These are phyloP conservation scores for Bubo blakistoni DNA, from an alignment of 2,113 vertebrate genomes.

Conservation along the genomic window DNA sequence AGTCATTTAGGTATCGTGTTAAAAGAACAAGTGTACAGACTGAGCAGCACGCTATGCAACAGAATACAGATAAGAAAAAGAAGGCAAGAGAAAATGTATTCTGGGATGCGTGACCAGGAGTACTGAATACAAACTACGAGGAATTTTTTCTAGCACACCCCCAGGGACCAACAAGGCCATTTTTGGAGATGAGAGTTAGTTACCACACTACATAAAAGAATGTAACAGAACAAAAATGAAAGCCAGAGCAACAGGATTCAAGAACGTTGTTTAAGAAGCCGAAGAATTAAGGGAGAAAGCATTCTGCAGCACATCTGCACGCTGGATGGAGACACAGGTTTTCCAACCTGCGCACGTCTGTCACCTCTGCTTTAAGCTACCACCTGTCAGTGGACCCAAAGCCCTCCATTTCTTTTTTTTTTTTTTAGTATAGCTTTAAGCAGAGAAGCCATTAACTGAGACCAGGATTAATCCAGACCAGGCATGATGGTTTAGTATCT, in stretches of 20 bases:
- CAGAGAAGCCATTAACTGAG: conserved; percentile 26
- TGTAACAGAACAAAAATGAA: neutral
- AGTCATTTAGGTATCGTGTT: neutral
- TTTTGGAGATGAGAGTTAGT: neutral
- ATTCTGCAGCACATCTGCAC: neutral
- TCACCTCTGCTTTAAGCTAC: neutral
- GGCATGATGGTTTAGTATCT: neutral
- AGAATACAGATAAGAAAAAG: neutral
- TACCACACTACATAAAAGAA: neutral
- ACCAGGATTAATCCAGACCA: conserved; percentile 20
- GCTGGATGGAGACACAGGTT: neutral
- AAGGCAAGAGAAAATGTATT: neutral
- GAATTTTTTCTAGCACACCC: neutral
- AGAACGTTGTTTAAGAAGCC: neutral
- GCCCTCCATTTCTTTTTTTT: neutral
- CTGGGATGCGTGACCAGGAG: neutral
- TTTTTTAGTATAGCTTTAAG: conserved; percentile 15
- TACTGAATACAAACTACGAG: fast-evolving
- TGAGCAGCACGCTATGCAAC: neutral
- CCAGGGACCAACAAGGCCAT: neutral
- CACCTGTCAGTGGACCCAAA: neutral
- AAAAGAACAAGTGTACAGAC: neutral
- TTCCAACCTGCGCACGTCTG: neutral
- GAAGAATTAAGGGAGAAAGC: neutral
- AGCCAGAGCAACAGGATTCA: neutral